These are phyloP conservation scores for Platanista minor DNA, from an alignment of 2,113 vertebrate species.

Conservation along the genomic window DNA sequence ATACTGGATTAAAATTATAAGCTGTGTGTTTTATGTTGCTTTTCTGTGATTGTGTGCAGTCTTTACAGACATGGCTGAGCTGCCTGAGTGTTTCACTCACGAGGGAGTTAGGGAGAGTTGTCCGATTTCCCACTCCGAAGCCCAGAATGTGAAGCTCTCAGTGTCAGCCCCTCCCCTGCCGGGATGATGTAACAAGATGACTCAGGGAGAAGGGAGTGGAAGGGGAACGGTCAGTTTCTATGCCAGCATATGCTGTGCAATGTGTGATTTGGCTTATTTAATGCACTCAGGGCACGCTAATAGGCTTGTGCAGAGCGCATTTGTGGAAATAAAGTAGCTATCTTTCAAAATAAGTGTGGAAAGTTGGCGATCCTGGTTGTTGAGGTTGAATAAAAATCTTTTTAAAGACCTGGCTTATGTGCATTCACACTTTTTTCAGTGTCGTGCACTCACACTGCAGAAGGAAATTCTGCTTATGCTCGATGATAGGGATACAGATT, in stretches of 20 bases:
- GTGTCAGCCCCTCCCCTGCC: not conserved
- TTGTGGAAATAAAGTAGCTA: not conserved
- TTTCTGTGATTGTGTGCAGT: not conserved
- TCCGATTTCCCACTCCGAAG: not conserved
- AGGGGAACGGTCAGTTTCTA: not conserved
- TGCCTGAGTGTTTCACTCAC: not conserved
- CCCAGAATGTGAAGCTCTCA: not conserved
- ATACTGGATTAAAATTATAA: not conserved
- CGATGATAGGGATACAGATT: not conserved
- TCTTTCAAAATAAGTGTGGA: constrained; percentile 13
- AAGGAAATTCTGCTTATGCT: not conserved
- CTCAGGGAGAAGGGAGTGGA: not conserved
- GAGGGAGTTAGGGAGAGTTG: not conserved
- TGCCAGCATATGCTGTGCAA: not conserved
- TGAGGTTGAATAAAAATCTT: not conserved
- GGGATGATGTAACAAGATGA: not conserved
- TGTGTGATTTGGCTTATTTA: not conserved
- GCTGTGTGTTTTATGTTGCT: not conserved
- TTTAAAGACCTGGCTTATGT: not conserved
- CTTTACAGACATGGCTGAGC: not conserved
- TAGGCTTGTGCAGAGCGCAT: not conserved
- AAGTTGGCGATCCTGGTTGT: not conserved
- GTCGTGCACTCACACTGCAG: not conserved
- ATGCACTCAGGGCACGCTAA: not conserved
- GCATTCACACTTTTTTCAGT: not conserved